Base-by-base conservation (phyloP, 2,797 vertebrate genomes). In the Gobio occitaniae region DNA sequence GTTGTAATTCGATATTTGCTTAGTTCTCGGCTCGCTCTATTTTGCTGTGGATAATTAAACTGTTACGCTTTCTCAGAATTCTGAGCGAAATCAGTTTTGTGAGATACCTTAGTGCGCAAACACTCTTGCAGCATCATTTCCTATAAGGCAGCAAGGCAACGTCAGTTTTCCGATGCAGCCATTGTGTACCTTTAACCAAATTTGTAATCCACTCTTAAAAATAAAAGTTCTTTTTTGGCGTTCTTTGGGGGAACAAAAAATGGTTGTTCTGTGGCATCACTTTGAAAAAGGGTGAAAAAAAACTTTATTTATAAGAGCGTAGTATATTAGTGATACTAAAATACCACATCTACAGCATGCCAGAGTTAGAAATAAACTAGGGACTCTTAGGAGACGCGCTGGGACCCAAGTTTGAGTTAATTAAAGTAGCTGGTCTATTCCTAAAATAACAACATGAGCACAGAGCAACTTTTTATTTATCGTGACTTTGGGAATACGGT, bases 361-460 rank as follows among this genome's bases (percentile, higher is more conserved):
- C 88, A 91, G 84, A 90, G 89, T 92, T 92, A 92, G 92, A 91
- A 88, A 88, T 92, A 94, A 94, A 94, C 92, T 94, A 78, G 87
- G 32, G 90, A 83, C 89, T 88, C 89, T 84, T 16, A 17, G 91
- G 91, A 90, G 69, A 84, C 59, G 38, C 63, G 1, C 66, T 82
- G 65, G 52, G 63, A 76, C 54, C 29, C 1, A 11, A 15, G 25
- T 71, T 59, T 83, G 79, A 32, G 61, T 68, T 87, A 85, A 89
- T 78, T 77, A 86, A 65, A 61, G 78, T 59, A 61, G 71, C 48
- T 48, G 56, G 59, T 80, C 69, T 82, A 87, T 90, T 89, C 86
- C 68, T 72, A 75, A 80, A 75, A 85, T 52, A 80, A 66, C 79
- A 74, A 87, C 83, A 74, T 29, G 50, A 86, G 69, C 61, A 83